Percentiles rank a stretch among this genome's conserved stretches.
Conservation (phyloP, 2,113 vertebrate species). For the Lucifuga dentata region DNA sequence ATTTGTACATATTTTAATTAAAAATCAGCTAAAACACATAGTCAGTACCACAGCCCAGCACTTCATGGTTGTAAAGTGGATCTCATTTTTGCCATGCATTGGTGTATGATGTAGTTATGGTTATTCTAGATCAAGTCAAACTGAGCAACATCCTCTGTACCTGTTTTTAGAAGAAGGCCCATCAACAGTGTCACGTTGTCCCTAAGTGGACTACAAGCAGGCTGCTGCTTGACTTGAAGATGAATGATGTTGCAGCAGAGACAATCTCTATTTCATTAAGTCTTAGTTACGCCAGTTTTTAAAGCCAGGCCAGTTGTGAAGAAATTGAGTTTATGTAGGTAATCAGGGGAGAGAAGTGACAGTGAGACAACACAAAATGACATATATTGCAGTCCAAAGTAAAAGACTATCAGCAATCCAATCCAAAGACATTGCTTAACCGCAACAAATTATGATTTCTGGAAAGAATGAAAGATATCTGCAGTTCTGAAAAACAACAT, state of each 20-base stretch:
- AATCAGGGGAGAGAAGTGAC: neutral
- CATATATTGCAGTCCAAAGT: neutral
- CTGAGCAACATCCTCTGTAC: too few relatives aligned
- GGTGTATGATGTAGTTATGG: neutral
- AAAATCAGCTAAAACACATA: too few relatives aligned
- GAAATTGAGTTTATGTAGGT: too few relatives aligned
- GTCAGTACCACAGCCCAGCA: neutral
- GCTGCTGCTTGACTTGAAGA: neutral
- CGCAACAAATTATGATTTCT: too few relatives aligned
- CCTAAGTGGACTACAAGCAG: too few relatives aligned
- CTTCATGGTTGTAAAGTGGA: neutral
- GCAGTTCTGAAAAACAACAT: neutral
- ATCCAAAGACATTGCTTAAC: neutral
- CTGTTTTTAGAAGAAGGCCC: too few relatives aligned
- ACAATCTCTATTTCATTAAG: too few relatives aligned
- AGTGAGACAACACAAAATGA: too few relatives aligned
- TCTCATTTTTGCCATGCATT: too few relatives aligned
- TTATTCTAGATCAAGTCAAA: neutral
- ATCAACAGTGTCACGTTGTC: too few relatives aligned
- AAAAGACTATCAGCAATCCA: neutral
- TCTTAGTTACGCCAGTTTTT: too few relatives aligned
- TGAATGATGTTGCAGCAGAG: too few relatives aligned
- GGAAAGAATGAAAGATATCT: neutral
- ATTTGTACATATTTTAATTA: constrained; percentile 37
- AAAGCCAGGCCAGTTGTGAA: neutral